Evolutionary conservation across 2,797 vertebrate genomes (phyloP).

Genomic region (Lagodon rhomboides): DNA sequence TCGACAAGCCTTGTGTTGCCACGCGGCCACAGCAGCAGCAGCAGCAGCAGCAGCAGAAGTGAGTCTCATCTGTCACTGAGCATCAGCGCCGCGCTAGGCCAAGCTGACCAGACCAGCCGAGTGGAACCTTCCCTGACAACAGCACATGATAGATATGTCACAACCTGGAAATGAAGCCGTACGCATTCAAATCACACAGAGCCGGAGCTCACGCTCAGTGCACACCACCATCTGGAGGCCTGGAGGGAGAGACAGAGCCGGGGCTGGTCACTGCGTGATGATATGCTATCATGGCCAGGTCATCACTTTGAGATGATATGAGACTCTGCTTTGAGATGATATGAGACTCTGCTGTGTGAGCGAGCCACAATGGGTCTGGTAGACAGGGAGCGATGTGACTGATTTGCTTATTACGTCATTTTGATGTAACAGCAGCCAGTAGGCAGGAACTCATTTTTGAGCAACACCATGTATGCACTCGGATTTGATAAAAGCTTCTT

Average conservation of each 20-base stretch:
- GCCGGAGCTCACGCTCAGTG: constrained; percentile 38
- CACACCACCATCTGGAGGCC: constrained; percentile 62
- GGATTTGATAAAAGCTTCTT: neutral
- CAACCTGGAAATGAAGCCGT: constrained; percentile 78
- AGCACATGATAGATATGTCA: constrained; percentile 73
- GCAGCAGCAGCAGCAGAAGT: constrained; percentile 45
- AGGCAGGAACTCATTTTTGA: neutral
- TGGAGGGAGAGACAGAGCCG: constrained; percentile 36
- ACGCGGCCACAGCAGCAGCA: constrained; percentile 47
- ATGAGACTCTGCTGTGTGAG: constrained; percentile 22
- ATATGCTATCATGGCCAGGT: constrained; percentile 38
- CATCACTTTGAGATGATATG: constrained; percentile 28
- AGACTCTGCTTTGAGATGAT: constrained; percentile 25
- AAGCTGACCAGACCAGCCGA: constrained; percentile 61
- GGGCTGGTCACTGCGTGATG: constrained; percentile 36
- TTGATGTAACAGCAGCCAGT: neutral
- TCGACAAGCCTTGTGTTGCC: constrained; percentile 66
- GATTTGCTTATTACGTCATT: constrained; percentile 15
- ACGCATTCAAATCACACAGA: constrained; percentile 75
- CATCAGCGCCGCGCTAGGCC: constrained; percentile 60
- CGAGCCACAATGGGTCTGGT: neutral
- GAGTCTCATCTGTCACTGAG: constrained; percentile 75
- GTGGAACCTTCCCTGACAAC: constrained; percentile 72
- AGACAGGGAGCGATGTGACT: neutral
- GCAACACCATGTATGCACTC: neutral